These are phyloP conservation scores for Thryonomys swinderianus DNA, from an alignment of 2,113 vertebrate genomes.

Conservation along the genomic window DNA sequence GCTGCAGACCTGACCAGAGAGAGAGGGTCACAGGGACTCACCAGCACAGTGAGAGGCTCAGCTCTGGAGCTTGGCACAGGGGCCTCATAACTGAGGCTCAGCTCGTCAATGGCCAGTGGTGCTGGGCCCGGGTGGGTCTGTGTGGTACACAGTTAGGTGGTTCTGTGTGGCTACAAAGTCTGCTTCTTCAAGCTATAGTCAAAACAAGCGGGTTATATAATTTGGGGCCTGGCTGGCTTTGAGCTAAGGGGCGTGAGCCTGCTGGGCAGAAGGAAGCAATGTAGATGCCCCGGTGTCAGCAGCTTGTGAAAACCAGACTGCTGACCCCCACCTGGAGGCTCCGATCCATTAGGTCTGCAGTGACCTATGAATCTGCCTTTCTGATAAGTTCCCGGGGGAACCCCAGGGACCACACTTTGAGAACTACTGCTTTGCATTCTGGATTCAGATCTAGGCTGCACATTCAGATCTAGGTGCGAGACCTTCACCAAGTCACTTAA, in stretches of 20 bases:
- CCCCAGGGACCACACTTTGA: neutral
- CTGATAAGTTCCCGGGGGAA: neutral
- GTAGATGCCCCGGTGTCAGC: rapidly evolving
- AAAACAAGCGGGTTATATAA: neutral
- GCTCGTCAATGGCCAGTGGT: neutral
- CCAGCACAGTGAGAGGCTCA: rapidly evolving
- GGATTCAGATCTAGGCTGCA: rapidly evolving
- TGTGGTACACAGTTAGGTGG: too few relatives aligned
- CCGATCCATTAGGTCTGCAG: too few relatives aligned
- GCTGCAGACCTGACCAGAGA: rapidly evolving
- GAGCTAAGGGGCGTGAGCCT: neutral
- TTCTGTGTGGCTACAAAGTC: neutral
- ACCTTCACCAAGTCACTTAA: neutral
- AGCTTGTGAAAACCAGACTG: neutral
- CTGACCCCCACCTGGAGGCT: neutral
- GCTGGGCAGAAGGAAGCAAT: neutral
- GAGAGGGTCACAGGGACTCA: neutral
- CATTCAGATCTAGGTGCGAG: rapidly evolving
- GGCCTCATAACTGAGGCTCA: neutral
- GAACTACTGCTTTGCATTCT: rapidly evolving
- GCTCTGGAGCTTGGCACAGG: neutral
- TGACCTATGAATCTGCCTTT: neutral
- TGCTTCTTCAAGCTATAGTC: too few relatives aligned
- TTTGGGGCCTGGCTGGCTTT: neutral
- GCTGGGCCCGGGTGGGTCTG: neutral